These are phyloP conservation scores for Hyposoter didymator DNA, from an alignment of 2,888 invertebrate genomes.

Conservation along the genomic window DNA sequence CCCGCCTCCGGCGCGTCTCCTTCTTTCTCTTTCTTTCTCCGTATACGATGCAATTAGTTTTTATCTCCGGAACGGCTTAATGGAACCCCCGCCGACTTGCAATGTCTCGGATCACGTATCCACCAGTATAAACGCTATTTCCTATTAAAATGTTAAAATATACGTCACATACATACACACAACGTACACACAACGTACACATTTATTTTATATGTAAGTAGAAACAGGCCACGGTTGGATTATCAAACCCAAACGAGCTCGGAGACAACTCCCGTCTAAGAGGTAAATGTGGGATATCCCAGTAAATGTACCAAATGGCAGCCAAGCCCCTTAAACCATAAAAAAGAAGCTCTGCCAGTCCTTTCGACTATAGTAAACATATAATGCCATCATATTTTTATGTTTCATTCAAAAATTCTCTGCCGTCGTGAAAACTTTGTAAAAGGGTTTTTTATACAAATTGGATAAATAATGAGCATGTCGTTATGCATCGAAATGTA, in stretches of 20 bases:
- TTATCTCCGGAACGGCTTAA: constrained; percentile 68
- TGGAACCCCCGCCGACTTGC: constrained; percentile 60
- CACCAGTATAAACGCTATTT: constrained; percentile 64
- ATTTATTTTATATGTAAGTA: constrained; percentile 35
- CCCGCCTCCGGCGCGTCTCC: constrained; percentile 54
- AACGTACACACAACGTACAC: neutral
- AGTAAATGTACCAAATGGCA: constrained; percentile 22
- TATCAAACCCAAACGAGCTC: constrained; percentile 30
- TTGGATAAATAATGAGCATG: neutral
- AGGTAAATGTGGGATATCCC: constrained; percentile 9
- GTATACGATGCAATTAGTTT: constrained; percentile 68
- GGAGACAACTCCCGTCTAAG: constrained; percentile 33
- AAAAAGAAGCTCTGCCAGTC: constrained; percentile 7
- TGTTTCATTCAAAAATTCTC: neutral
- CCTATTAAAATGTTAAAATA: constrained; percentile 68
- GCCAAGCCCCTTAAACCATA: constrained; percentile 1
- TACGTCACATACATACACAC: constrained; percentile 28
- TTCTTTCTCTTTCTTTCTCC: constrained; percentile 26
- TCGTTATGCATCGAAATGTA: neutral
- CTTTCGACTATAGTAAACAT: constrained; percentile 4
- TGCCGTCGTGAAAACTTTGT: neutral
- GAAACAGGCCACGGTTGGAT: constrained; percentile 26
- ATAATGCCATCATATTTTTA: constrained; percentile 8
- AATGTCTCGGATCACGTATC: constrained; percentile 68
- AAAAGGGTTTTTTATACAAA: neutral